phyloP scores from a whole-genome alignment of 1,140 invertebrate species.

The Drosophila pectinifera region DNA sequence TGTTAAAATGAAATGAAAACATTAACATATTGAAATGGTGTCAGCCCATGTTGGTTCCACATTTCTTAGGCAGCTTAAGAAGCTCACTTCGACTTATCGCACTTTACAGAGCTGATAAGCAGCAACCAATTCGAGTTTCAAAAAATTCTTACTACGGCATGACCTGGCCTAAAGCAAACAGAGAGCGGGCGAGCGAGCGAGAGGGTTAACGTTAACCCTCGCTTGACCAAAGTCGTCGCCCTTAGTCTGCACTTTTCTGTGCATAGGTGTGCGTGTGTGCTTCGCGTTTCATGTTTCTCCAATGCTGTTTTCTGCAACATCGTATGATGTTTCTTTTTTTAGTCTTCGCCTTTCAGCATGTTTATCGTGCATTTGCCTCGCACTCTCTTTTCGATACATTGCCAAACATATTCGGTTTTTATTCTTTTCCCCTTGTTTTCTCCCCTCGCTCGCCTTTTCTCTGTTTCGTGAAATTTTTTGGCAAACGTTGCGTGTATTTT shows the following conservation, averaged over 20 bases:
- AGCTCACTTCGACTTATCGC: slow-evolving; percentile 27
- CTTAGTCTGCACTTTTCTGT: slow-evolving; percentile 50
- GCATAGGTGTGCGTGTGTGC: slow-evolving; percentile 11
- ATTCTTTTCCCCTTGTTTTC: slow-evolving; percentile 8
- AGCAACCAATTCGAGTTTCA: background rate
- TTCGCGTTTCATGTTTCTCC: slow-evolving; percentile 27
- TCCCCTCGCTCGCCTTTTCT: slow-evolving; percentile 3
- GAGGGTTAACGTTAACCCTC: slow-evolving; percentile 43
- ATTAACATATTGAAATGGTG: slow-evolving; percentile 9
- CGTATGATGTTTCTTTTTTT: slow-evolving; percentile 74
- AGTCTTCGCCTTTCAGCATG: slow-evolving; percentile 48
- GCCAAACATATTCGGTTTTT: slow-evolving; percentile 44
- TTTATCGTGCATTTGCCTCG: slow-evolving; percentile 60
- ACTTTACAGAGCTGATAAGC: slow-evolving; percentile 32
- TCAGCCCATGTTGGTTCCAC: slow-evolving; percentile 1
- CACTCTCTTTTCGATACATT: slow-evolving; percentile 51
- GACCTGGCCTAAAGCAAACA: slow-evolving; percentile 20
- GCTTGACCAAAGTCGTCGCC: slow-evolving; percentile 45
- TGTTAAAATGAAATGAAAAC: slow-evolving; percentile 7
- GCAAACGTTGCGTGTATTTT: slow-evolving; percentile 44
- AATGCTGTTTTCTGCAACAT: slow-evolving; percentile 67
- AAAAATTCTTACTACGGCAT: slow-evolving; percentile 1
- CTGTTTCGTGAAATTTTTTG: slow-evolving; percentile 43
- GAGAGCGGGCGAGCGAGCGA: background rate
- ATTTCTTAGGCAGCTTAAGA: slow-evolving; percentile 4